A percentile compares a stretch with the other conserved stretches of the same genome.
phyloP scores from a whole-genome alignment of 2,797 vertebrate species.

The Poeciliopsis gracilis region DNA sequence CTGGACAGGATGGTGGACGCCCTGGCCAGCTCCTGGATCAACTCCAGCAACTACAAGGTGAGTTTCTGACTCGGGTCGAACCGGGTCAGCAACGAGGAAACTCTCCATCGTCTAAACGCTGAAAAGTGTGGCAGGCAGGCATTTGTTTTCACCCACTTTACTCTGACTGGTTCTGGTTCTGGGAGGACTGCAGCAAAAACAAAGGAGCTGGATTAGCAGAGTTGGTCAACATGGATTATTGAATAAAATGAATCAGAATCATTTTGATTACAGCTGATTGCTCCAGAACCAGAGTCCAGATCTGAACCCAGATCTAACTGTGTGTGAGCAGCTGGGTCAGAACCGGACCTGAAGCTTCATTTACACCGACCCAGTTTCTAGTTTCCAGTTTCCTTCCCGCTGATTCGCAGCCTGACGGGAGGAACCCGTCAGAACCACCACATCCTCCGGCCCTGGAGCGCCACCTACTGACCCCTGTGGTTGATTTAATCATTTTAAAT shows the following conservation, averaged over 20 bases:
- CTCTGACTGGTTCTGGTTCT: not conserved
- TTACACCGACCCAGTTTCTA: slow-evolving; percentile 64
- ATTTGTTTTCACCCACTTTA: not conserved
- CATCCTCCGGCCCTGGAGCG: not conserved
- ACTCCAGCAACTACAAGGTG: slow-evolving; percentile 98
- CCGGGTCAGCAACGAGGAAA: not conserved
- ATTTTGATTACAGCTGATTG: not conserved
- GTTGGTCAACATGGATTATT: not conserved
- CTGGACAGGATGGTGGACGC: slow-evolving; percentile 94
- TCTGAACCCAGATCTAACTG: not conserved
- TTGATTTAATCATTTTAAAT: no score
- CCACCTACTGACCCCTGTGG: no score
- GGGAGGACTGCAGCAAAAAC: not conserved
- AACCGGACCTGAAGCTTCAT: slow-evolving; percentile 42
- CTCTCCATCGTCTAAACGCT: not conserved
- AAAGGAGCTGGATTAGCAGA: not conserved
- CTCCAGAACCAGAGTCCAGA: not conserved
- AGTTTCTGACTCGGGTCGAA: slow-evolving; percentile 39
- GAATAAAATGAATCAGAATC: not conserved
- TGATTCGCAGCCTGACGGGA: slow-evolving; percentile 1
- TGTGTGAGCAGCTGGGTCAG: not conserved
- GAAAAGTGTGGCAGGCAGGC: not conserved
- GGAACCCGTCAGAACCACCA: not conserved
- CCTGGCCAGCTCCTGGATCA: slow-evolving; percentile 94
- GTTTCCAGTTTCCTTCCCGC: slow-evolving; percentile 51